phyloP scores from a whole-genome alignment of 2,888 invertebrate species.

The Ochropleura leucogaster region DNA sequence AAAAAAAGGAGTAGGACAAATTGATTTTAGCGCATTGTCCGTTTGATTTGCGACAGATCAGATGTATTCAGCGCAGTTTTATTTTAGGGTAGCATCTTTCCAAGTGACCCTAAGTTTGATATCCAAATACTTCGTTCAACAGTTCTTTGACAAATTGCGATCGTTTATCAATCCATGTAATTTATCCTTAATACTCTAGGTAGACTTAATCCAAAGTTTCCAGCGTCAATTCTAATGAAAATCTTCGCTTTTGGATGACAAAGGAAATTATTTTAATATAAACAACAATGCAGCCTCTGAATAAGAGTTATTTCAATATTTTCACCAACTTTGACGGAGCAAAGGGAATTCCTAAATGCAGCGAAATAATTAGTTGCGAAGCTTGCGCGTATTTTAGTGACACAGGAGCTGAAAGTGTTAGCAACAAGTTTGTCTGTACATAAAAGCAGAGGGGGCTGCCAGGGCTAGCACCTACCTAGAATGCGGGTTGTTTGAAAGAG shows the following conservation, averaged over 20 bases:
- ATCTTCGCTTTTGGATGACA: constrained; percentile 41
- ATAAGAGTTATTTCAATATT: constrained; percentile 83
- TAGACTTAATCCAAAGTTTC: constrained; percentile 10
- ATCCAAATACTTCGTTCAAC: background rate
- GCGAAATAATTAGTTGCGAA: constrained; percentile 87
- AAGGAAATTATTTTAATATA: constrained; percentile 72
- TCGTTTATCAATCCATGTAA: background rate
- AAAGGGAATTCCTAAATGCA: constrained; percentile 88
- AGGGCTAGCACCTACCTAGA: too few relatives aligned
- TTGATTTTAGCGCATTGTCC: background rate
- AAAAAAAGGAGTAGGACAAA: background rate
- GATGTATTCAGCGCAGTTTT: background rate
- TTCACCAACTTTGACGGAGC: constrained; percentile 81
- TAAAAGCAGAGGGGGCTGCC: too few relatives aligned
- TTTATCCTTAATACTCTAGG: constrained; percentile 8
- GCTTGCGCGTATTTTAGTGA: constrained; percentile 69
- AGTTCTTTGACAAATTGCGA: background rate
- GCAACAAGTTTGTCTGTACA: constrained; percentile 2
- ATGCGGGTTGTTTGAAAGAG: too few relatives aligned
- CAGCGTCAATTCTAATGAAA: constrained; percentile 38
- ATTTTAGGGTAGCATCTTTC: background rate
- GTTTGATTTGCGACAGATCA: background rate
- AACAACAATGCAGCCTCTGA: constrained; percentile 67
- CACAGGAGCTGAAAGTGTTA: constrained; percentile 53
- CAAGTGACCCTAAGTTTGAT: background rate